Conservation (phyloP, 2,113 vertebrate species). For the Globicephala melas region DNA sequence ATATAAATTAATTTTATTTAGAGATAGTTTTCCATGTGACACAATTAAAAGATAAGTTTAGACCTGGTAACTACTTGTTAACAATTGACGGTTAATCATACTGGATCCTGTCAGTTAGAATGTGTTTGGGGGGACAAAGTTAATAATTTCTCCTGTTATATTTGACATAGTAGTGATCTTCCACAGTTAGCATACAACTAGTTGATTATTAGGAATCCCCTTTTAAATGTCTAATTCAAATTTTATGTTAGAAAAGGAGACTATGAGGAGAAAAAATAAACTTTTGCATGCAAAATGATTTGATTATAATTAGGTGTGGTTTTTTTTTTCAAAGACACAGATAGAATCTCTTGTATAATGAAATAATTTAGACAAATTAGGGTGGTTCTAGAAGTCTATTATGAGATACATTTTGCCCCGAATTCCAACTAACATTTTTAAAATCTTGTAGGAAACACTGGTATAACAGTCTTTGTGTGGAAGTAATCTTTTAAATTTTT, state of each 20-base stretch:
- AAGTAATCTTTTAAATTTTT: not conserved
- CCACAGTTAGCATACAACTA: not conserved
- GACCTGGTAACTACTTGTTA: not conserved
- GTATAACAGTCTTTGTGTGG: not conserved
- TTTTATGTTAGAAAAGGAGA: not conserved
- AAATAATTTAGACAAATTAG: conserved; percentile 17
- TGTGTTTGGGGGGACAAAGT: not conserved
- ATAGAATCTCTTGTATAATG: not conserved
- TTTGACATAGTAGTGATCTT: not conserved
- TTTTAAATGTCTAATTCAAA: not conserved
- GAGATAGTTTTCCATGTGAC: not conserved
- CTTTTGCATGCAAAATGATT: not conserved
- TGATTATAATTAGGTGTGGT: not conserved
- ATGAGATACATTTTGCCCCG: not conserved
- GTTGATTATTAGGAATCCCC: not conserved
- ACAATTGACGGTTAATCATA: not conserved
- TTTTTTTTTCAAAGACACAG: not conserved
- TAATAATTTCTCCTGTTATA: not conserved
- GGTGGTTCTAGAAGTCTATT: not conserved
- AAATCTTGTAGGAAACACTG: not conserved
- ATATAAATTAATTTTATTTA: not conserved
- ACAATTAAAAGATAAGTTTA: conserved; percentile 15
- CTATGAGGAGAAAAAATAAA: not conserved
- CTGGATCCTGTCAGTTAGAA: not conserved
- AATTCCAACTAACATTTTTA: not conserved